A percentile compares a stretch with the other conserved stretches of the same genome.
Conservation (phyloP, 2,113 vertebrate species). For the Xiphophorus maculatus region DNA sequence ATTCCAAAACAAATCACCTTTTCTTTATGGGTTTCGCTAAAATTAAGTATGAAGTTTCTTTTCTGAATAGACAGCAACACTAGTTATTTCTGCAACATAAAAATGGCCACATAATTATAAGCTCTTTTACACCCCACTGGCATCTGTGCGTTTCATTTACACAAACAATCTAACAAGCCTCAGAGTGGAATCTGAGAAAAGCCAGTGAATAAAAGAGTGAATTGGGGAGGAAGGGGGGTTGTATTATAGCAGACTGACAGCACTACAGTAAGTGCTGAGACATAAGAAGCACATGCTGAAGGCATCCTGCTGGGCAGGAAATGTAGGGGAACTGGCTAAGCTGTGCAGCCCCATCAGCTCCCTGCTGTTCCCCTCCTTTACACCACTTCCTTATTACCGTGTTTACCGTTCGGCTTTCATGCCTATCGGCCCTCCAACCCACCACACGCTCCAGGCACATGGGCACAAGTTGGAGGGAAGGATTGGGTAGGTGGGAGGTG, state of each 20-base stretch:
- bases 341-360: conserved; percentile 88
- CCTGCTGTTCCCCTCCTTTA: conserved; percentile 90
- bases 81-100: conserved; percentile 20
- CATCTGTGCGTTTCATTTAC: conserved; percentile 55
- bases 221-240: conserved; percentile 25
- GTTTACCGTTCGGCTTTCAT: conserved; percentile 92
- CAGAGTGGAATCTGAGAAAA: conserved; percentile 39
- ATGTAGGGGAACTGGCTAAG: conserved; percentile 93
- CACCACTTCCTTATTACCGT: conserved; percentile 92
- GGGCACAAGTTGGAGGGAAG: conserved; percentile 38
- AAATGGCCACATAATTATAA: conserved; percentile 34
- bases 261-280: conserved; percentile 77
- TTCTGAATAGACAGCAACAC: background rate
- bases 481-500: conserved; percentile 10
- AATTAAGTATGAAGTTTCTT: conserved; percentile 12
- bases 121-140: conserved; percentile 21
- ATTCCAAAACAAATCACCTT: background rate
- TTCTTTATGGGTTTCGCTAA: background rate
- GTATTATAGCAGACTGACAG: conserved; percentile 81
- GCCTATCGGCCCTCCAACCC: conserved; percentile 82
- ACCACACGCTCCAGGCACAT: conserved; percentile 70
- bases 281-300: conserved; percentile 83
- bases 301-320: conserved; percentile 92
- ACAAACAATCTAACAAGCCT: conserved; percentile 46
- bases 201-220: conserved; percentile 36